phyloP scores from a whole-genome alignment of 2,113 vertebrate genomes.

The Macroglossus sobrinus region DNA sequence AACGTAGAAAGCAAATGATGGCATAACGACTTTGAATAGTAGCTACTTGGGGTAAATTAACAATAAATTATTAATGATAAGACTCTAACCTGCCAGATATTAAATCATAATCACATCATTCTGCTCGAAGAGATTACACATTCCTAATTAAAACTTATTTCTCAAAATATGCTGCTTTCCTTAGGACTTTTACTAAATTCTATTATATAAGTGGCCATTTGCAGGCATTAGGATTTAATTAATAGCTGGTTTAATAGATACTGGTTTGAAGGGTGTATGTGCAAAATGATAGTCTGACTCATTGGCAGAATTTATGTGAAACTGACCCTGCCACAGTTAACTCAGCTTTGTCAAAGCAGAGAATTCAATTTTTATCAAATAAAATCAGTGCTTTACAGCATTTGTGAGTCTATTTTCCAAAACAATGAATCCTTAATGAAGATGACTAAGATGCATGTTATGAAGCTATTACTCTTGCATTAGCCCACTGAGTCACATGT shows the following conservation, averaged over 20 bases:
- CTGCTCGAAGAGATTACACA: conserved; percentile 43
- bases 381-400: conserved; percentile 26
- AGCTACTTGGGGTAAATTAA: conserved; percentile 29
- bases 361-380: conserved; percentile 45
- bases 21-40: not conserved
- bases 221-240: conserved; percentile 34
- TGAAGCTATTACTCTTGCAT: not conserved
- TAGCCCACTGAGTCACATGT: conserved; percentile 57
- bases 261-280: not conserved
- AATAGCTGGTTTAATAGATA: conserved; percentile 29
- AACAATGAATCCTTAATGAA: conserved; percentile 60
- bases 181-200: conserved; percentile 29
- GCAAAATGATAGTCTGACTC: conserved; percentile 38
- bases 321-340: conserved; percentile 11
- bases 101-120: conserved; percentile 41
- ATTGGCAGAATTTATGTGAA: conserved; percentile 53
- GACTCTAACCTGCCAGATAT: not conserved
- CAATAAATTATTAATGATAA: conserved; percentile 35
- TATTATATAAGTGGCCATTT: conserved; percentile 21
- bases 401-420: conserved; percentile 47
- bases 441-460: conserved; percentile 64
- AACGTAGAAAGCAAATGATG: conserved; percentile 36
- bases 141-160: conserved; percentile 53
- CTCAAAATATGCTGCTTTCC: not conserved
- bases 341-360: conserved; percentile 51